phyloP scores from a whole-genome alignment of 2,888 invertebrate species.

The Acleris emargana region DNA sequence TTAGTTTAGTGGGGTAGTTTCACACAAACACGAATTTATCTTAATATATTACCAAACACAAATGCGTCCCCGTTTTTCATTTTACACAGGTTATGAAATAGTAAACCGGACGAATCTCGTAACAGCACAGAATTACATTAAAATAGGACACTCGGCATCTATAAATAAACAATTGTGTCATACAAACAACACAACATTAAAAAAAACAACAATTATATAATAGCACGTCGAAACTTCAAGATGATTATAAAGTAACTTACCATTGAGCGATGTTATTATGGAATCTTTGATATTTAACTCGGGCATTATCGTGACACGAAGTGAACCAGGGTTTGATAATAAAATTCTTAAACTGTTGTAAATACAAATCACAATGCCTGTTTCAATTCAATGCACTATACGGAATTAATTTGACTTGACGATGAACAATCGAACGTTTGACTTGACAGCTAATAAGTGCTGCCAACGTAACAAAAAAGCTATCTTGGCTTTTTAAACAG shows the following conservation, averaged over 20 bases:
- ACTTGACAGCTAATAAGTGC: slow-evolving; percentile 25
- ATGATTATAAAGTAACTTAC: slow-evolving; percentile 50
- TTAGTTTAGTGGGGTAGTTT: background rate
- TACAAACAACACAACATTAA: slow-evolving; percentile 58
- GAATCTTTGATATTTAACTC: slow-evolving; percentile 69
- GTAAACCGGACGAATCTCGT: slow-evolving; percentile 41
- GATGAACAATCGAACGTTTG: slow-evolving; percentile 12
- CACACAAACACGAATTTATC: slow-evolving; percentile 15
- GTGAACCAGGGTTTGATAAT: background rate
- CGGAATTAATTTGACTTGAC: slow-evolving; percentile 5
- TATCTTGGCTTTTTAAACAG: background rate
- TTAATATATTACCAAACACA: slow-evolving; percentile 52
- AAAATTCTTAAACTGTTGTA: background rate
- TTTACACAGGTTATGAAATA: slow-evolving; percentile 35
- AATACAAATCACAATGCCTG: slow-evolving; percentile 1
- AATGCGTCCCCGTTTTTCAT: slow-evolving; percentile 55
- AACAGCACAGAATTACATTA: slow-evolving; percentile 51
- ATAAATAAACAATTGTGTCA: slow-evolving; percentile 78
- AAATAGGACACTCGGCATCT: slow-evolving; percentile 65
- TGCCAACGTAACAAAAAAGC: slow-evolving; percentile 20
- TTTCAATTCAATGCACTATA: background rate
- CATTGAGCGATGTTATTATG: slow-evolving; percentile 68
- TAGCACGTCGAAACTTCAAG: slow-evolving; percentile 42
- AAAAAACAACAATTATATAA: slow-evolving; percentile 77
- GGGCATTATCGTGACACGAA: slow-evolving; percentile 54